A percentile compares a stretch with the other conserved stretches of the same genome.
These are phyloP conservation scores for Lepus europaeus DNA, from an alignment of 2,113 vertebrate species.

Conservation along the genomic window DNA sequence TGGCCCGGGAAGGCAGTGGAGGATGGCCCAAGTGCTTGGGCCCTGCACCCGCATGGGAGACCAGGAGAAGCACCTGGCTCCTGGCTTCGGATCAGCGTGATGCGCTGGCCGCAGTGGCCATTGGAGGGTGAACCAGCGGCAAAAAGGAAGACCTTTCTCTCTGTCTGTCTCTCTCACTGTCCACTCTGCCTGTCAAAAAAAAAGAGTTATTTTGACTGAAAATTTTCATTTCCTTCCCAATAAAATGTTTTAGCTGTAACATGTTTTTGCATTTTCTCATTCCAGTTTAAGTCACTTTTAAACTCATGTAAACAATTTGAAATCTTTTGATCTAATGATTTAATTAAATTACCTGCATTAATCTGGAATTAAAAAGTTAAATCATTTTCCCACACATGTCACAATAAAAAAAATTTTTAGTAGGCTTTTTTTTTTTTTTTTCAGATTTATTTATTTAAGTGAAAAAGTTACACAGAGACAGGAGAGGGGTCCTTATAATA, in stretches of 20 bases:
- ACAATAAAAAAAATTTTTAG: constrained; percentile 11
- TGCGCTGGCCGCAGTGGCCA: too few relatives aligned
- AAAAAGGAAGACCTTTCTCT: too few relatives aligned
- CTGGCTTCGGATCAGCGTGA: too few relatives aligned
- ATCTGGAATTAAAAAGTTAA: constrained; percentile 51
- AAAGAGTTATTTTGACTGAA: too few relatives aligned
- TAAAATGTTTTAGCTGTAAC: constrained; percentile 45
- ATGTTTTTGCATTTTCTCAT: constrained; percentile 12
- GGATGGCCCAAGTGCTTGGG: too few relatives aligned
- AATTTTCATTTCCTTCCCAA: constrained; percentile 32
- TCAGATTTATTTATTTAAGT: background rate
- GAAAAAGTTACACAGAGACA: too few relatives aligned
- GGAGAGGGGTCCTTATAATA: background rate
- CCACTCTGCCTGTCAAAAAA: too few relatives aligned
- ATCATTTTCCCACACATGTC: background rate
- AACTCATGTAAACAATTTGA: constrained; percentile 8
- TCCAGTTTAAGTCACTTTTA: background rate
- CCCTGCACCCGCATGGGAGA: too few relatives aligned
- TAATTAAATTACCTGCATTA: constrained; percentile 38
- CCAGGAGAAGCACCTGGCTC: too few relatives aligned
- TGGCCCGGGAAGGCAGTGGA: too few relatives aligned
- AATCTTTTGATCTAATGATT: constrained; percentile 18
- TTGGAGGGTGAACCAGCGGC: too few relatives aligned
- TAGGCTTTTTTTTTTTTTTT: background rate
- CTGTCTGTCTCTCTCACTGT: too few relatives aligned